Conservation (phyloP, 1,140 invertebrate species). For the Drosophila chauvacae region DNA sequence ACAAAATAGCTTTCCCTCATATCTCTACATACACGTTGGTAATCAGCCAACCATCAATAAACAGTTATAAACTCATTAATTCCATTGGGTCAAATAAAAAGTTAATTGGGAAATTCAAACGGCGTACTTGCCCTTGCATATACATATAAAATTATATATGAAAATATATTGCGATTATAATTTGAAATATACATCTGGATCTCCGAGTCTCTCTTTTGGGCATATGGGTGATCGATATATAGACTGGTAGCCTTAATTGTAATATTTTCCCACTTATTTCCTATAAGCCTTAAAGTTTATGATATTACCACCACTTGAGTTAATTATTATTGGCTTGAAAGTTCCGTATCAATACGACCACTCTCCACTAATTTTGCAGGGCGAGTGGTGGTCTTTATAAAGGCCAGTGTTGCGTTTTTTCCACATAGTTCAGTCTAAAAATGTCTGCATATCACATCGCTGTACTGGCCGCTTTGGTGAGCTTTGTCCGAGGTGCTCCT, state of each 20-base stretch:
- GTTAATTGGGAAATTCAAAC: background rate
- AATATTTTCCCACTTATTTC: background rate
- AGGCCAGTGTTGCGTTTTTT: background rate
- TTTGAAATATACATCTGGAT: background rate
- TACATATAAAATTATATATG: no score
- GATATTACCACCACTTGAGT: background rate
- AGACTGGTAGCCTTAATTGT: background rate
- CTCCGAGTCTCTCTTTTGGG: background rate
- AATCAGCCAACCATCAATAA: background rate
- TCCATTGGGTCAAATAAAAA: background rate
- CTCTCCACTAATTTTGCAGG: background rate
- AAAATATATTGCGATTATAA: background rate
- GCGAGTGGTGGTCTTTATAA: conserved; percentile 14
- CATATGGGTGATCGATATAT: no score
- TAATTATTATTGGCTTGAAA: no score
- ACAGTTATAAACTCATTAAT: conserved; percentile 1
- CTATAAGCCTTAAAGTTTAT: background rate
- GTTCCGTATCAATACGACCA: conserved; percentile 24
- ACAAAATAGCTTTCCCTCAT: background rate
- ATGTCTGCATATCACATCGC: background rate
- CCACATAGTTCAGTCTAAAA: no score
- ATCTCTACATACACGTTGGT: background rate
- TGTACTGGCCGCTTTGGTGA: background rate
- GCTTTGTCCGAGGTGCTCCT: conserved; percentile 6
- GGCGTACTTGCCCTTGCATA: background rate